These are phyloP conservation scores for Byasa hedistus DNA, from an alignment of 2,888 invertebrate species.

Conservation along the genomic window DNA sequence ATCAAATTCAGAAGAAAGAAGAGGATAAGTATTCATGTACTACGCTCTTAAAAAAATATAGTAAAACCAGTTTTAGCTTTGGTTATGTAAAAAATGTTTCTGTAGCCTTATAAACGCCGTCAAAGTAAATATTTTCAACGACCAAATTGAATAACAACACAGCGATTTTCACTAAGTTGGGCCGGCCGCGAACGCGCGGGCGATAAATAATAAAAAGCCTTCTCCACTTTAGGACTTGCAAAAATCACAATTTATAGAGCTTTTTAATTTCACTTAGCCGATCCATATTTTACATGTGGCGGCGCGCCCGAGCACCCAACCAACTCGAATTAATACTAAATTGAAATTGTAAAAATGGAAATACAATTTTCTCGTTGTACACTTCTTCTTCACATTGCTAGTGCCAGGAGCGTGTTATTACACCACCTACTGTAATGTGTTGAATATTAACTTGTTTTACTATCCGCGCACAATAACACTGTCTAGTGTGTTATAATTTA, in stretches of 20 bases:
- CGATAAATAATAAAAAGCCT: constrained; percentile 80
- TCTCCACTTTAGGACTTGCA: constrained; percentile 80
- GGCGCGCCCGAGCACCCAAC: constrained; percentile 71
- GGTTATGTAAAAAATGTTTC: background rate
- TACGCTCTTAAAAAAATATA: background rate
- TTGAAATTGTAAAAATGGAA: constrained; percentile 81
- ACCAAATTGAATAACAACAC: constrained; percentile 76
- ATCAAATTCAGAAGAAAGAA: background rate
- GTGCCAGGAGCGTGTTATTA: constrained; percentile 69
- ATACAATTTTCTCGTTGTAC: constrained; percentile 77
- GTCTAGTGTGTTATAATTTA: background rate
- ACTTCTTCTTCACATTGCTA: constrained; percentile 57
- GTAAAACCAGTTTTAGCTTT: background rate
- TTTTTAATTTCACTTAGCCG: constrained; percentile 81
- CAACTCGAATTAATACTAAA: constrained; percentile 79
- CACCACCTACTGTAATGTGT: constrained; percentile 58
- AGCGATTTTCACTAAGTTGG: constrained; percentile 72
- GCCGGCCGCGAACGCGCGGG: constrained; percentile 65
- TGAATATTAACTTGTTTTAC: constrained; percentile 27
- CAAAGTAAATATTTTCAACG: constrained; percentile 67
- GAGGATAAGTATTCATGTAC: background rate
- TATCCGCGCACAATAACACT: constrained; percentile 1
- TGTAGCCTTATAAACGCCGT: constrained; percentile 32
- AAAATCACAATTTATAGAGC: constrained; percentile 81
- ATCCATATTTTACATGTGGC: constrained; percentile 81